Conservation (phyloP, 2,113 vertebrate genomes). For the Burhinus bistriatus region DNA sequence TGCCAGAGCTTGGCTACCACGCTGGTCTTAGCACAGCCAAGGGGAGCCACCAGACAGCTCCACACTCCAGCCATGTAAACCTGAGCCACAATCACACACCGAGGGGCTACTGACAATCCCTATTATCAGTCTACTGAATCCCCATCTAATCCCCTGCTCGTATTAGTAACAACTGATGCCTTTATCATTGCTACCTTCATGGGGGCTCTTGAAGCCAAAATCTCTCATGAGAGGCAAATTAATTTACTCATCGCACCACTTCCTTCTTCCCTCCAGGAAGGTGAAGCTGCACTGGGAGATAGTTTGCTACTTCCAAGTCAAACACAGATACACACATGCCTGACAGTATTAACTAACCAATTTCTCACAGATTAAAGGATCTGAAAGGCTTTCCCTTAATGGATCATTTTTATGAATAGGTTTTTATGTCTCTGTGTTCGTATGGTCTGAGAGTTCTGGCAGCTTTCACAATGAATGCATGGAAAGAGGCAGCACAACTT, state of each 20-base stretch:
- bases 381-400: slow-evolving; percentile 19
- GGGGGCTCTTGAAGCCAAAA: slow-evolving; percentile 1
- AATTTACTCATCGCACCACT: not conserved
- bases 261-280: slow-evolving; percentile 43
- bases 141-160: not conserved
- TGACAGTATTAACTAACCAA: slow-evolving; percentile 14
- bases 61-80: not conserved
- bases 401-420: slow-evolving; percentile 5
- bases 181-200: not conserved
- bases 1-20: not conserved
- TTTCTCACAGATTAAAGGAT: slow-evolving; percentile 44
- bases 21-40: not conserved
- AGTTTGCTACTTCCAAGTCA: not conserved
- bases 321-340: not conserved
- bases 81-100: not conserved
- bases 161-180: not conserved
- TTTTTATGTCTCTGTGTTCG: slow-evolving; percentile 3
- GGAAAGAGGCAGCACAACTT: not conserved
- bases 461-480: not conserved
- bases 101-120: not conserved
- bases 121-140: not conserved
- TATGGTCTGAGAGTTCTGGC: not conserved
- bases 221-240: not conserved
- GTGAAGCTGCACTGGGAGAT: not conserved
- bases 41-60: not conserved